Percentiles rank a stretch among this genome's conserved stretches.
These are phyloP conservation scores for Sturmia bella DNA, from an alignment of 2,888 invertebrate species.

Conservation along the genomic window DNA sequence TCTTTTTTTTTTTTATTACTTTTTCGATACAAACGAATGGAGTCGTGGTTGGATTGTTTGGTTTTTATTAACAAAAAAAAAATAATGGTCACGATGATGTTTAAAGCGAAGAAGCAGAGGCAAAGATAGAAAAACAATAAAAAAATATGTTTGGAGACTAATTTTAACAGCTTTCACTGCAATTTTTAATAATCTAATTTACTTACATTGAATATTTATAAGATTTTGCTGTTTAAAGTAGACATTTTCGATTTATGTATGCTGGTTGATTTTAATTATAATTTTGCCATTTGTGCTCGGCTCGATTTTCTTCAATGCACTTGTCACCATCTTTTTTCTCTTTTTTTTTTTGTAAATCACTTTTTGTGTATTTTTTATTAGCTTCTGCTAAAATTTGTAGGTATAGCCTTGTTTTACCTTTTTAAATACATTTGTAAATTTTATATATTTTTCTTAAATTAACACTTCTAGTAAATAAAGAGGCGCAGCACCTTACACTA, in stretches of 20 bases:
- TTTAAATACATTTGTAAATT: slow-evolving; percentile 7
- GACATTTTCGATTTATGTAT: slow-evolving; percentile 28
- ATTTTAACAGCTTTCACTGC: slow-evolving; percentile 56
- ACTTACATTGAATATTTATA: slow-evolving; percentile 40
- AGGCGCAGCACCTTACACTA: slow-evolving; percentile 54
- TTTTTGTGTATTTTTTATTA: slow-evolving; percentile 52
- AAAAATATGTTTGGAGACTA: slow-evolving; percentile 2
- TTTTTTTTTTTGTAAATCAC: slow-evolving; percentile 22
- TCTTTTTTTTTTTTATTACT: slow-evolving; percentile 1
- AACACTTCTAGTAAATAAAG: slow-evolving; percentile 23
- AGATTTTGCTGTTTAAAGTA: slow-evolving; percentile 23
- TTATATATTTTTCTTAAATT: slow-evolving; percentile 28
- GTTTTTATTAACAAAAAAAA: slow-evolving; percentile 5
- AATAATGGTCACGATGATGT: neutral
- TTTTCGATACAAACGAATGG: slow-evolving; percentile 12
- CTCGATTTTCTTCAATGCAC: slow-evolving; percentile 53
- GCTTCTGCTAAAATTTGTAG: slow-evolving; percentile 28
- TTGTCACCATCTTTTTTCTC: slow-evolving; percentile 62
- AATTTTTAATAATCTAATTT: slow-evolving; percentile 17
- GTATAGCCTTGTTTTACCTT: slow-evolving; percentile 40
- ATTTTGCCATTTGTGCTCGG: slow-evolving; percentile 8
- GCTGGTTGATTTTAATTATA: slow-evolving; percentile 5
- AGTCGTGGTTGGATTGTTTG: slow-evolving; percentile 4
- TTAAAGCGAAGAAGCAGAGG: slow-evolving; percentile 4
- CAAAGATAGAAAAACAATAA: slow-evolving; percentile 17